Conservation (phyloP, 2,113 vertebrate species). For the Blennius ocellaris region DNA sequence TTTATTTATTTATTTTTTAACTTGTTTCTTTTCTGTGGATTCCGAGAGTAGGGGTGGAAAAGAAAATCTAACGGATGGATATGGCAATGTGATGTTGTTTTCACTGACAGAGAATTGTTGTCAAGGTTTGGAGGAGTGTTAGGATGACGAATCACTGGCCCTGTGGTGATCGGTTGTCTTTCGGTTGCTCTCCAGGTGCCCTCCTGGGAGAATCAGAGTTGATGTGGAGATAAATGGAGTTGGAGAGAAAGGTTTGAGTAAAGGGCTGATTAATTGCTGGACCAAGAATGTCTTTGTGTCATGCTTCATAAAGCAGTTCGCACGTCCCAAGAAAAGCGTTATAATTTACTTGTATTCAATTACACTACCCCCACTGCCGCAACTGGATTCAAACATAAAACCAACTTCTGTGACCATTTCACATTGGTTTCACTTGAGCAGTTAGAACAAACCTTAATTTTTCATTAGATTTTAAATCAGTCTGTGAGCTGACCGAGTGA, state of each 20-base stretch:
- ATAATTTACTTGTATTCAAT: background rate
- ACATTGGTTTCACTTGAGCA: no score
- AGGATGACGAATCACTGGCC: conserved; percentile 36
- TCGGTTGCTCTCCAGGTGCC: conserved; percentile 38
- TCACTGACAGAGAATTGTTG: conserved; percentile 36
- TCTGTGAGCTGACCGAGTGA: background rate
- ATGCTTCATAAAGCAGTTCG: conserved; percentile 2
- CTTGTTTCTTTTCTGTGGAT: background rate
- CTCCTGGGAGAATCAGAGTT: conserved; percentile 3
- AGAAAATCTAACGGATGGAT: conserved; percentile 2
- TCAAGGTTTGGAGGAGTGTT: conserved; percentile 38
- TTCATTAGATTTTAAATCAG: background rate
- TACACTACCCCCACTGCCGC: no score
- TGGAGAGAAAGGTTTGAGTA: conserved; percentile 12
- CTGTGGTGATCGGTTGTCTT: conserved; percentile 2
- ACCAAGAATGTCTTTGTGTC: conserved; percentile 1
- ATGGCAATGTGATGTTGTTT: conserved; percentile 39
- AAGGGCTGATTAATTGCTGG: background rate
- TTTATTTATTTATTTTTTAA: background rate
- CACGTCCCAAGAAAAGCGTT: background rate
- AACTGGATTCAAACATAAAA: no score
- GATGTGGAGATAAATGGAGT: background rate
- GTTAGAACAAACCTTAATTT: background rate
- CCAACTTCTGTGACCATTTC: no score
- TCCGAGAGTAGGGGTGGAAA: background rate